Percentiles rank a stretch among this genome's conserved stretches.
phyloP scores from a whole-genome alignment of 2,888 invertebrate genomes.

The Micropterix aruncella region DNA sequence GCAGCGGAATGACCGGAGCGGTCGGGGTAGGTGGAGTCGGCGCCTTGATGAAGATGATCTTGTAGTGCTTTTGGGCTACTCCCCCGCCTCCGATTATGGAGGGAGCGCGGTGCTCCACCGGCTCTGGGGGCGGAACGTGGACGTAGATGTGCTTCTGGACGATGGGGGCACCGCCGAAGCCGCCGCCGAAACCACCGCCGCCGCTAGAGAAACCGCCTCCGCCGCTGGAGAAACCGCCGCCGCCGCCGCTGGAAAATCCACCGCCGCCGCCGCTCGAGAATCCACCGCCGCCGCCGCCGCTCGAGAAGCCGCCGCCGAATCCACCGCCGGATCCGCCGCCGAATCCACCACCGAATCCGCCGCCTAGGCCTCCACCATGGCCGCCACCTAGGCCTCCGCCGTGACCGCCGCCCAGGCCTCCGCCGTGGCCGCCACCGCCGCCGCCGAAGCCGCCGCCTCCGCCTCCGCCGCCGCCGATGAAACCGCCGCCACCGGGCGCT shows the following conservation, averaged over 20 bases:
- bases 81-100: constrained; percentile 19
- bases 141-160: constrained; percentile 86
- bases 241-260: constrained; percentile 7
- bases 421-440: constrained; percentile 19
- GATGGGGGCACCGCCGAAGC: constrained; percentile 41
- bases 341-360: constrained; percentile 20
- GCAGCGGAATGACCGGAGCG: constrained; percentile 49
- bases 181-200: constrained; percentile 20
- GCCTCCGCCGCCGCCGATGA: constrained; percentile 18
- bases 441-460: constrained; percentile 14
- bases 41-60: constrained; percentile 57
- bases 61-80: constrained; percentile 43
- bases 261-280: constrained; percentile 10
- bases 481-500: constrained; percentile 29
- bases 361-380: constrained; percentile 17
- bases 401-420: constrained; percentile 22
- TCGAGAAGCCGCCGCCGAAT: constrained; percentile 10
- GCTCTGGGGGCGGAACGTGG: constrained; percentile 80
- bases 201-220: constrained; percentile 20
- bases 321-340: constrained; percentile 18
- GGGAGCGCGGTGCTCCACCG: constrained; percentile 25
- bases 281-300: constrained; percentile 14
- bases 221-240: constrained; percentile 11
- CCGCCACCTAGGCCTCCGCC: constrained; percentile 30
- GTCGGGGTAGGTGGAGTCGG: constrained; percentile 58